Percentiles rank a stretch among this genome's conserved stretches.
Conservation (phyloP, 1,140 invertebrate species). For the Caenorhabditis latens region DNA sequence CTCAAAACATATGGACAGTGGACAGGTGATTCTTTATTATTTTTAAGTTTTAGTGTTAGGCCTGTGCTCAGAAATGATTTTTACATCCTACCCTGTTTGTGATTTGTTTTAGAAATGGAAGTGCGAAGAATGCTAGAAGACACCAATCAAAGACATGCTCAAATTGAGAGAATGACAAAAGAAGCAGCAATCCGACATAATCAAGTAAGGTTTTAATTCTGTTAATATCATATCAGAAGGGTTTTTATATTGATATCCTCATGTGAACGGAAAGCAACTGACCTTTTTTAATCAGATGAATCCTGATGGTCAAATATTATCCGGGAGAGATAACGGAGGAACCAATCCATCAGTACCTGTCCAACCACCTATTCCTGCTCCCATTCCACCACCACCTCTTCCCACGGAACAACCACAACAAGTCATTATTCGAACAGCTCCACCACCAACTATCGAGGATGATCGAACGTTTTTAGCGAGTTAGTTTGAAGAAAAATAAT, state of each 20-base stretch:
- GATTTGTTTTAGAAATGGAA: too few relatives aligned
- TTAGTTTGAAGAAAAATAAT: not conserved
- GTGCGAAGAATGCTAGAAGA: constrained; percentile 25
- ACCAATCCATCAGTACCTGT: not conserved
- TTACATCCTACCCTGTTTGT: too few relatives aligned
- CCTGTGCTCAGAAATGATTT: too few relatives aligned
- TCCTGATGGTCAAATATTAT: not conserved
- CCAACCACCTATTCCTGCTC: not conserved
- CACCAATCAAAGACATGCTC: constrained; percentile 1
- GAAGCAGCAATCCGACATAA: constrained; percentile 40
- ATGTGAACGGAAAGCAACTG: too few relatives aligned
- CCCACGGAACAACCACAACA: not conserved
- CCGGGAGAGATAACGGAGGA: not conserved
- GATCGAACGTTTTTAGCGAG: constrained; percentile 41
- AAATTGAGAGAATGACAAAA: constrained; percentile 43
- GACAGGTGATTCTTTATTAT: not conserved
- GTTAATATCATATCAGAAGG: not conserved
- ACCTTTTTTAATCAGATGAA: not conserved
- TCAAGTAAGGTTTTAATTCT: not conserved
- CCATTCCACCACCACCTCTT: constrained; percentile 6
- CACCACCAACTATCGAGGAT: constrained; percentile 25
- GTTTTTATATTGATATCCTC: not conserved
- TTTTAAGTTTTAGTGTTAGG: too few relatives aligned
- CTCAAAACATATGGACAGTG: not conserved
- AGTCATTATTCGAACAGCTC: constrained; percentile 4